These are phyloP conservation scores for Trachelus stipa DNA, from an alignment of 2,888 invertebrate genomes.

Conservation along the genomic window DNA sequence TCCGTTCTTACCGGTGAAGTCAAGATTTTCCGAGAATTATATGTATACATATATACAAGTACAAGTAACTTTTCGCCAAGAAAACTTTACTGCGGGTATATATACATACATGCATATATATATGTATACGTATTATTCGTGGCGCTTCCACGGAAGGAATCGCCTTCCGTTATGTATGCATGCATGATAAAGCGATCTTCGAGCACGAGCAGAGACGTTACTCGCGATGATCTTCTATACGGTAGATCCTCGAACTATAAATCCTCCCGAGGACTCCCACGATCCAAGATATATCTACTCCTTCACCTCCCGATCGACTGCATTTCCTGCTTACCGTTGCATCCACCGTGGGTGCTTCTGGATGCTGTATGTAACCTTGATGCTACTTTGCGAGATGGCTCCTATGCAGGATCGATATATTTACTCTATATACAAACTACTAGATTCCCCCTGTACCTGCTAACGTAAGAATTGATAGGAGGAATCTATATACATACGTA, in stretches of 20 bases:
- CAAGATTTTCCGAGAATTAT: background rate
- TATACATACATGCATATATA: background rate
- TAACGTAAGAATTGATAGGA: background rate
- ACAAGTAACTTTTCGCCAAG: background rate
- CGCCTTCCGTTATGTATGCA: conserved; percentile 28
- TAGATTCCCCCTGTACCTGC: background rate
- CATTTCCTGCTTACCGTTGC: conserved; percentile 51
- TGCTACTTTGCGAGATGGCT: conserved; percentile 37
- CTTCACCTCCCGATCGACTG: conserved; percentile 39
- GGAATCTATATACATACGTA: background rate
- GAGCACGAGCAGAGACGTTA: conserved; percentile 41
- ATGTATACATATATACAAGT: background rate
- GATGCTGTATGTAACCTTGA: conserved; percentile 43
- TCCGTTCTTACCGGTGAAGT: background rate
- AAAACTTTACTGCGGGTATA: background rate
- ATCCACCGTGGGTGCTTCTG: conserved; percentile 41
- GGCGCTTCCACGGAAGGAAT: conserved; percentile 13
- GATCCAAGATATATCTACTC: conserved; percentile 38
- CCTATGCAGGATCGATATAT: background rate
- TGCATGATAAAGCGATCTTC: conserved; percentile 38
- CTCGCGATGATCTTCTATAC: conserved; percentile 42
- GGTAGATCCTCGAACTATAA: conserved; percentile 48
- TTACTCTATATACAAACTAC: background rate
- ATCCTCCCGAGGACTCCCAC: conserved; percentile 50
- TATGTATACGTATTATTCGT: background rate